Base-by-base conservation (phyloP, 2,113 vertebrate genomes). In the Zosterops japonicus region DNA sequence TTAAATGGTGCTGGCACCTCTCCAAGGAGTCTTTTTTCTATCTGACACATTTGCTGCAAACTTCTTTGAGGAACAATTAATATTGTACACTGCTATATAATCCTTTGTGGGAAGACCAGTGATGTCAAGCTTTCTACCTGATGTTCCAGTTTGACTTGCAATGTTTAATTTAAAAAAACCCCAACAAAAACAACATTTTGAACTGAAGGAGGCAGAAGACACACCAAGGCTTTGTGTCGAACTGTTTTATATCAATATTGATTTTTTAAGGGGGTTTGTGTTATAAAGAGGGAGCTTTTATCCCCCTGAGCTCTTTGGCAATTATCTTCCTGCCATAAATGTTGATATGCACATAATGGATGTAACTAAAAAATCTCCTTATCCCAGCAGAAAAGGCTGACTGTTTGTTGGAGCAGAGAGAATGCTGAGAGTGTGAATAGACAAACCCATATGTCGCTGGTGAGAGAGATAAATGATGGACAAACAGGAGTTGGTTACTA, bases 241-340 rank as follows among this genome's bases (percentile, higher is more conserved):
- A 96, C 93, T 97, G 91, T 96, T 98, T 97, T 96, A 95, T 97
- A 97, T 97, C 97, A 97, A 97, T 98, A 98, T 97, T 98, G 97
- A 98, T 98, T 98, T 97, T 95, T 90, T 68, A 87, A 91, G 91
- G 89, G 89, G 84, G 93, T 46, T 95, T 96, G 92, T 95, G 93
- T 97, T 98, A 97, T 96, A 97, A 97, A 97, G 97, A 96, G 95
- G 95, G 96, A 97, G 97, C 96, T 97, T 98, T 98, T 97, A 98
- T 98, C 96, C 97, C 96, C 97, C 84, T 84, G 96, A 98, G 98
- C 97, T 98, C 98, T 98, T 95, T 95, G 96, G 97, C 98, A 98
- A 98, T 98, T 98, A 98, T 98, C 97, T 98, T 97, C 95, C 96
- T 98, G 97, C 98, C 97, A 97, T 98, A 98, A 98, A 98, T 98